Evolutionary conservation across 2,888 invertebrate species (phyloP).

Genomic region (Plebejus argus): DNA sequence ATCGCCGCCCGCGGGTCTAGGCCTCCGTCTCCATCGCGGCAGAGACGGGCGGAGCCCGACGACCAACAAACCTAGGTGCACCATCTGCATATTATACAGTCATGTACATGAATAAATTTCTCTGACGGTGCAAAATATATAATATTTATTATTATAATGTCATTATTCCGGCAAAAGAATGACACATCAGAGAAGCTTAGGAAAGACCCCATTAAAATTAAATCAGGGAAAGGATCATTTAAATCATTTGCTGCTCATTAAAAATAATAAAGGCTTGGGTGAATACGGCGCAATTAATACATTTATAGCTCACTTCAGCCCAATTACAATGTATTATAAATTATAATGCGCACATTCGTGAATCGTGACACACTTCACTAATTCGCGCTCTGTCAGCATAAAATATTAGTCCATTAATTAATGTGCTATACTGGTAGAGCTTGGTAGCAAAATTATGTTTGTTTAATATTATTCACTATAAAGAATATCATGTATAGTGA

Average conservation of each 20-base stretch:
- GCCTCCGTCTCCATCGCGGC: too few species aligned
- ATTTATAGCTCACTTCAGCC: slow-evolving; percentile 2
- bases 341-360: slow-evolving; percentile 24
- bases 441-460: not conserved
- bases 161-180: not conserved
- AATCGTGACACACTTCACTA: slow-evolving; percentile 20
- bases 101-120: too few species aligned
- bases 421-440: not conserved
- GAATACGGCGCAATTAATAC: slow-evolving; percentile 7
- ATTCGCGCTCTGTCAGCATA: slow-evolving; percentile 11
- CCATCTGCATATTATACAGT: too few species aligned
- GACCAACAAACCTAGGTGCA: too few species aligned
- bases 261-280: slow-evolving; percentile 14
- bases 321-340: slow-evolving; percentile 22
- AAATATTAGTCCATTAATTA: not conserved
- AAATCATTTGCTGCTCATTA: slow-evolving; percentile 9
- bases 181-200: not conserved
- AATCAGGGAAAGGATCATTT: not conserved
- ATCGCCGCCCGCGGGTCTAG: too few species aligned
- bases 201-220: not conserved
- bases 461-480: too few species aligned
- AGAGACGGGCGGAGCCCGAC: too few species aligned
- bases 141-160: not conserved
- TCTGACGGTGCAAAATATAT: too few species aligned
- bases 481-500: too few species aligned